phyloP scores from a whole-genome alignment of 2,797 vertebrate genomes.

The Eospalax fontanierii region DNA sequence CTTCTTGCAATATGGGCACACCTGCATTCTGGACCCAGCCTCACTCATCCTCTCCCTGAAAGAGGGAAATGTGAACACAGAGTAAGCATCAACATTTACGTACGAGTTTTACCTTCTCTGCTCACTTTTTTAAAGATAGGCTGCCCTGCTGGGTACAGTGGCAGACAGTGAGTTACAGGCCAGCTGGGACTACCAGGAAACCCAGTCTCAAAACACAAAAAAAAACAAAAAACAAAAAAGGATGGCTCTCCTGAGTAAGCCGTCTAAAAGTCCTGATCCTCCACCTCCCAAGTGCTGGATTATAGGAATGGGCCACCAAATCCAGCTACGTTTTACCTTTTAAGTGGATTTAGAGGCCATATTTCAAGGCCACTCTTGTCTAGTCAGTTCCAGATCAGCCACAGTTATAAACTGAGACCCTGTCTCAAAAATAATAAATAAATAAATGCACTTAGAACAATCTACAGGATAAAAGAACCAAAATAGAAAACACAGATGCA shows the following conservation, averaged over 20 bases:
- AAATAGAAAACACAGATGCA: not conserved
- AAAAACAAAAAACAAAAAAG: too few relatives aligned
- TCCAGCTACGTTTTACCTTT: not conserved
- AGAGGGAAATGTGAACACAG: constrained; percentile 19
- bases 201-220: too few relatives aligned
- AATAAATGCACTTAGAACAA: not conserved
- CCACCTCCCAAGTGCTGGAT: not conserved
- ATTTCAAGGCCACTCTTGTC: too few relatives aligned
- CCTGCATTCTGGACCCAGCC: constrained; percentile 81
- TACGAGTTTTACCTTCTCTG: not conserved
- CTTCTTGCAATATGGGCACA: constrained; percentile 94
- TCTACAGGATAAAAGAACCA: not conserved
- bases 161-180: too few relatives aligned
- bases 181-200: too few relatives aligned
- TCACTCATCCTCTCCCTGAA: constrained; percentile 75
- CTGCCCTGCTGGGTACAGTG: too few relatives aligned
- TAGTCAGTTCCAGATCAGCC: too few relatives aligned
- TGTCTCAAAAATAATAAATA: not conserved
- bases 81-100: not conserved
- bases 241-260: too few relatives aligned
- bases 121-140: not conserved
- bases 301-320: not conserved
- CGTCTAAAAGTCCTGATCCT: not conserved
- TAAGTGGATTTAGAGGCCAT: not conserved
- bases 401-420: too few relatives aligned